phyloP scores from a whole-genome alignment of 2,113 vertebrate genomes.

The Callipepla squamata region DNA sequence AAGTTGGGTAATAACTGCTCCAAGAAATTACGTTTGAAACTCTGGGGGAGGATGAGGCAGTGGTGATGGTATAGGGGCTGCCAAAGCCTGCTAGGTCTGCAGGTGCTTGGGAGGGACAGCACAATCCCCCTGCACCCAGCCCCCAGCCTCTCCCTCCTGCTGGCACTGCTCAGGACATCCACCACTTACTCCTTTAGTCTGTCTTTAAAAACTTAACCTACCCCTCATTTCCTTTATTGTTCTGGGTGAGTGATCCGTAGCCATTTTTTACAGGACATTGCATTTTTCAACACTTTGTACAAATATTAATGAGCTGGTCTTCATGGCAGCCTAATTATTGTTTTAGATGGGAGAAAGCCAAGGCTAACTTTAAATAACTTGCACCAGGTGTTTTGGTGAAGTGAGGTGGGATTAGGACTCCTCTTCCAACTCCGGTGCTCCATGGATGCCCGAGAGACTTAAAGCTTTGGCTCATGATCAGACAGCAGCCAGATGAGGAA shows the following conservation, averaged over 20 bases:
- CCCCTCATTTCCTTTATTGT: background rate
- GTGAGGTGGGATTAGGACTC: background rate
- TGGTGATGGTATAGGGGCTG: background rate
- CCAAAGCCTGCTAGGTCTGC: background rate
- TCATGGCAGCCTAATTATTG: background rate
- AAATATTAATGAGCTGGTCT: slow-evolving; percentile 6
- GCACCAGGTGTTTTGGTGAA: background rate
- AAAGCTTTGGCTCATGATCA: background rate
- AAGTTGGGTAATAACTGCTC: background rate
- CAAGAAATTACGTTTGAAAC: background rate
- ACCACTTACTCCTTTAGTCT: background rate
- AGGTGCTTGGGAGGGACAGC: background rate
- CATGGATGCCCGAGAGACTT: background rate
- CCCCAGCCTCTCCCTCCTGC: background rate
- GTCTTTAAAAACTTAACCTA: slow-evolving; percentile 1
- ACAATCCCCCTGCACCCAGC: background rate
- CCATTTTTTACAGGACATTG: slow-evolving; percentile 6
- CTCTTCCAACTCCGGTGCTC: background rate
- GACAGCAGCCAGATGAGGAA: background rate
- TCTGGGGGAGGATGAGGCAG: background rate
- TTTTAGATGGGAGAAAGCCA: slow-evolving; percentile 32
- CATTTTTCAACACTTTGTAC: slow-evolving; percentile 34
- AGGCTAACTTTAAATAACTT: slow-evolving; percentile 29
- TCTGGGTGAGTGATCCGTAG: slow-evolving; percentile 6
- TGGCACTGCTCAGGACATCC: background rate